A percentile compares a stretch with the other conserved stretches of the same genome.
Evolutionary conservation across 1,140 invertebrate genomes (phyloP).

Genomic region (Anthonomus grandis): DNA sequence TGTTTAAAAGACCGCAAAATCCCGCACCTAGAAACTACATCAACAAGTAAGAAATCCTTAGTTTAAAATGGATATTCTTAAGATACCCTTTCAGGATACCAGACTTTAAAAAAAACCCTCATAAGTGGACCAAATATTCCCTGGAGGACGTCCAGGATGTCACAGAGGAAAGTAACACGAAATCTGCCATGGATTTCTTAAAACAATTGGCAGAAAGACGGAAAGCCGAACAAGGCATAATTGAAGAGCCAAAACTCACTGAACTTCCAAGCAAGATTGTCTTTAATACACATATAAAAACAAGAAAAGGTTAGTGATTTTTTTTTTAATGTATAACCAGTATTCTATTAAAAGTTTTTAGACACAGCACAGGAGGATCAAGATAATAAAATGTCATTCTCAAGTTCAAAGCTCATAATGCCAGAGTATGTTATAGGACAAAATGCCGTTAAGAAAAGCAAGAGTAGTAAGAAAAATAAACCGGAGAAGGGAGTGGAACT

Average conservation of each 20-base stretch:
- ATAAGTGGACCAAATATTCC: slow-evolving; percentile 74
- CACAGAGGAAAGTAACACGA: slow-evolving; percentile 68
- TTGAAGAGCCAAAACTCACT: slow-evolving; percentile 23
- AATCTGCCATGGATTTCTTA: slow-evolving; percentile 68
- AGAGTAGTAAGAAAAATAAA: slow-evolving; percentile 46
- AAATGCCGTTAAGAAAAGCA: slow-evolving; percentile 52
- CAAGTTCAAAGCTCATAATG: slow-evolving; percentile 68
- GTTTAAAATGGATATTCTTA: background rate
- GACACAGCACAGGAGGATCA: slow-evolving; percentile 38
- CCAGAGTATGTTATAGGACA: slow-evolving; percentile 78
- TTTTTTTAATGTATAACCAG: background rate
- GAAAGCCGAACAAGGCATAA: slow-evolving; percentile 26
- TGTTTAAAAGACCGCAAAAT: slow-evolving; percentile 68
- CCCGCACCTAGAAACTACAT: slow-evolving; percentile 49
- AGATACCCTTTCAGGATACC: slow-evolving; percentile 51
- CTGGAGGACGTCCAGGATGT: slow-evolving; percentile 71
- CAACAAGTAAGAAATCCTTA: slow-evolving; percentile 2
- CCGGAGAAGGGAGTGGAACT: slow-evolving; percentile 47
- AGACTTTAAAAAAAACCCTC: slow-evolving; percentile 68
- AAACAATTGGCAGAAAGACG: slow-evolving; percentile 59
- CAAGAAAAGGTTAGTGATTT: background rate
- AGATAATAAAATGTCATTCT: slow-evolving; percentile 54
- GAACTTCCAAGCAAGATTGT: slow-evolving; percentile 33
- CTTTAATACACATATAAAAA: slow-evolving; percentile 31
- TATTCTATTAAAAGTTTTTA: background rate